These are phyloP conservation scores for Micrasema longulum DNA, from an alignment of 1,140 invertebrate genomes.

Conservation along the genomic window DNA sequence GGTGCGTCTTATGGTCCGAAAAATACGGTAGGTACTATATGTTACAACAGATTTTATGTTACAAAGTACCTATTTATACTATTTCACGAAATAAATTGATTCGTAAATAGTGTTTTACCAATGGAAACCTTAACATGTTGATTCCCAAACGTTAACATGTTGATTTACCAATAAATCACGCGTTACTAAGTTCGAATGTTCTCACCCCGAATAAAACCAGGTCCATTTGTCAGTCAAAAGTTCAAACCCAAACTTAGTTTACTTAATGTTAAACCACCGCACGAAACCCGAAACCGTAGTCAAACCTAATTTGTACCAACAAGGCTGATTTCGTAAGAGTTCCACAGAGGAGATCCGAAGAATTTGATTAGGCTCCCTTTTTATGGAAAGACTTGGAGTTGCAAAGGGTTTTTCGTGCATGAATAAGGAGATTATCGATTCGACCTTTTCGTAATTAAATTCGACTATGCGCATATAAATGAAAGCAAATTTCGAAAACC, in stretches of 20 bases:
- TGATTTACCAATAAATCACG: too few species aligned
- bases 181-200: neutral
- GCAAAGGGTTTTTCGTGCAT: slow-evolving; percentile 24
- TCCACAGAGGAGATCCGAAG: neutral
- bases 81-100: too few species aligned
- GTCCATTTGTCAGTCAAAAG: neutral
- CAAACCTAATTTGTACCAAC: neutral
- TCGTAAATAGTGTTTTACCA: too few species aligned
- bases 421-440: slow-evolving; percentile 28
- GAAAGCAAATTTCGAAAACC: neutral
- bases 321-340: neutral
- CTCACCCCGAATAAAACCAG: neutral
- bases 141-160: too few species aligned
- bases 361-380: slow-evolving; percentile 7
- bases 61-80: too few species aligned
- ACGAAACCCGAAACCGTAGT: neutral
- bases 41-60: too few species aligned
- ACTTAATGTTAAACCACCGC: neutral
- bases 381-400: slow-evolving; percentile 4
- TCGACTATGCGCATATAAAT: slow-evolving; percentile 3
- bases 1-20: too few species aligned
- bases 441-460: slow-evolving; percentile 28
- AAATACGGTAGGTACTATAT: too few species aligned
- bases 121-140: too few species aligned
- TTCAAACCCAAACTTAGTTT: neutral